Conservation (phyloP, 1,140 invertebrate genomes). For the Lasioglossum albipes region DNA sequence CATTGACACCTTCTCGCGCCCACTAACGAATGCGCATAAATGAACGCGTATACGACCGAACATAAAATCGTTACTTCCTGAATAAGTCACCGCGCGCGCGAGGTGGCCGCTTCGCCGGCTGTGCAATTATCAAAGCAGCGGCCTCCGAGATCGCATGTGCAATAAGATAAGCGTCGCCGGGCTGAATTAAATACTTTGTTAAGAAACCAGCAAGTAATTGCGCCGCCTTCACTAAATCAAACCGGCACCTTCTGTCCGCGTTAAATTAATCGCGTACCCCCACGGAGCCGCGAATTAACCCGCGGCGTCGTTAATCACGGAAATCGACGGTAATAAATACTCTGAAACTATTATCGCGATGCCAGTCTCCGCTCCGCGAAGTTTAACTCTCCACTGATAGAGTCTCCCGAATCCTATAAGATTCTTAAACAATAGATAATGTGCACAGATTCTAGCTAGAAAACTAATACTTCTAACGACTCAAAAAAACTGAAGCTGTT, state of each 20-base stretch:
- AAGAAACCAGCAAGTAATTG: slow-evolving; percentile 16
- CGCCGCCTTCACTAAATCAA: slow-evolving; percentile 30
- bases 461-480: too few relatives aligned
- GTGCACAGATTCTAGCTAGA: too few relatives aligned
- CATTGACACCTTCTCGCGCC: neutral
- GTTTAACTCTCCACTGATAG: too few relatives aligned
- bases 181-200: slow-evolving; percentile 40
- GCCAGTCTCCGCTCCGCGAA: too few relatives aligned
- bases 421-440: too few relatives aligned
- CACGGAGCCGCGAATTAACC: neutral
- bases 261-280: slow-evolving; percentile 25
- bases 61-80: slow-evolving; percentile 1
- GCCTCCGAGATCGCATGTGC: slow-evolving; percentile 29
- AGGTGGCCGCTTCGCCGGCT: neutral
- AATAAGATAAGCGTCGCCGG: slow-evolving; percentile 37
- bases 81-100: neutral
- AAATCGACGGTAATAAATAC: too few relatives aligned
- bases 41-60: neutral
- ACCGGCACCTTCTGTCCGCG: slow-evolving; percentile 21
- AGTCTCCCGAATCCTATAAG: too few relatives aligned
- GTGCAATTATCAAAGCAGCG: slow-evolving; percentile 41
- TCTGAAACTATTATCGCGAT: too few relatives aligned
- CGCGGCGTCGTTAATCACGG: neutral
- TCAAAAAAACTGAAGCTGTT: too few relatives aligned
- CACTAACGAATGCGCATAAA: neutral